phyloP scores from a whole-genome alignment of 2,888 invertebrate genomes.

The Chesias legatella region DNA sequence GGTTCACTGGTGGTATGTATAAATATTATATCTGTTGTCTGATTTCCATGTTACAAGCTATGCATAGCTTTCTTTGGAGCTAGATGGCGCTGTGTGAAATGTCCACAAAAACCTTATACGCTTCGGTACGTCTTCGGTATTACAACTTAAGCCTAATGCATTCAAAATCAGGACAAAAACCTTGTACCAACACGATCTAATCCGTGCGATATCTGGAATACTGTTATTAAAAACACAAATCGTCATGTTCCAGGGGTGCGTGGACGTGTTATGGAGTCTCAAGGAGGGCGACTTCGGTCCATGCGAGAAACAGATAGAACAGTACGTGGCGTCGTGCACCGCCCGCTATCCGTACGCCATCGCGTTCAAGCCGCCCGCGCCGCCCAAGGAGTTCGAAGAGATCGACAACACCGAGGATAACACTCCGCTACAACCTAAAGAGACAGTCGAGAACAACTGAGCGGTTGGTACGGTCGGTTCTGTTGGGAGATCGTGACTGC shows the following conservation, averaged over 20 bases:
- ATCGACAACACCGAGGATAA: conserved; percentile 28
- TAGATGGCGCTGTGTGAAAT: too few relatives aligned
- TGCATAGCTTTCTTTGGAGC: too few relatives aligned
- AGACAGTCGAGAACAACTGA: conserved; percentile 53
- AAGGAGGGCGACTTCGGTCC: conserved; percentile 89
- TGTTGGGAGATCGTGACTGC: conserved; percentile 16
- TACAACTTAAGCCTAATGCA: too few relatives aligned
- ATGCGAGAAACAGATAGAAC: conserved; percentile 84
- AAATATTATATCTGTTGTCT: too few relatives aligned
- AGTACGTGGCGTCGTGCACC: conserved; percentile 87
- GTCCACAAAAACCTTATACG: too few relatives aligned
- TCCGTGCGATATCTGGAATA: not conserved
- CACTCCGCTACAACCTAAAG: conserved; percentile 44
- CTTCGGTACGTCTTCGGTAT: too few relatives aligned
- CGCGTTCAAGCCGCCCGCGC: conserved; percentile 80
- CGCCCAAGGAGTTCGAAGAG: conserved; percentile 23
- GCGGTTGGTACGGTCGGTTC: conserved; percentile 1
- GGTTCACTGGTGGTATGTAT: too few relatives aligned
- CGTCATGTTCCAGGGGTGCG: conserved; percentile 88
- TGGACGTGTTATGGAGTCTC: conserved; percentile 88
- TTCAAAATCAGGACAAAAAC: too few relatives aligned
- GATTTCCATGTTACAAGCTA: too few relatives aligned
- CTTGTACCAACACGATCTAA: too few relatives aligned
- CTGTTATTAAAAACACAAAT: too few relatives aligned
- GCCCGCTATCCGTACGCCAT: conserved; percentile 89